Conservation (phyloP, 1,140 invertebrate genomes). For the Ostrea denselamellosa region DNA sequence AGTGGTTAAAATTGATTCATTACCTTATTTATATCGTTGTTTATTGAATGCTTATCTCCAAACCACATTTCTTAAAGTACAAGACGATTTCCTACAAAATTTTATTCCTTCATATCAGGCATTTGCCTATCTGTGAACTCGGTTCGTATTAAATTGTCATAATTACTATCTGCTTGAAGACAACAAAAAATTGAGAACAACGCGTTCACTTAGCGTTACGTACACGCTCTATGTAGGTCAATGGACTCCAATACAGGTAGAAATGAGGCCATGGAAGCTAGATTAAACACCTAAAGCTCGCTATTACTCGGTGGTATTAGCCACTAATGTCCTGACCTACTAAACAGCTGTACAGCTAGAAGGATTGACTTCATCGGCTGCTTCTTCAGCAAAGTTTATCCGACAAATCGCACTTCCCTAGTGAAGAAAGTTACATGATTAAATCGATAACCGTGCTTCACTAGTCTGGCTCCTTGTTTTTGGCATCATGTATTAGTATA, state of each 20-base stretch:
- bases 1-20: no score
- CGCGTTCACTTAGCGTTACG: not conserved
- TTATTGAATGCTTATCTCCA: not conserved
- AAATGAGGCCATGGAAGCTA: not conserved
- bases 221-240: not conserved
- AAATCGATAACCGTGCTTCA: no score
- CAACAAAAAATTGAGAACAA: not conserved
- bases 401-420: no score
- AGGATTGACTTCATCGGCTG: no score
- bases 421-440: no score
- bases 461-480: no score
- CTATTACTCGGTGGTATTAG: not conserved
- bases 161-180: not conserved
- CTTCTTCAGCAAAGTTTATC: no score
- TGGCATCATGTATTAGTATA: no score
- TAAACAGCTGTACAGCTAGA: no score
- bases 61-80: not conserved
- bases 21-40: no score
- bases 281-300: not conserved
- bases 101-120: not conserved
- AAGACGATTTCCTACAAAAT: not conserved
- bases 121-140: not conserved
- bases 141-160: not conserved
- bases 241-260: not conserved
- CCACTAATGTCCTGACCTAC: not conserved